phyloP scores from a whole-genome alignment of 2,888 invertebrate genomes.

The Oscheius onirici region DNA sequence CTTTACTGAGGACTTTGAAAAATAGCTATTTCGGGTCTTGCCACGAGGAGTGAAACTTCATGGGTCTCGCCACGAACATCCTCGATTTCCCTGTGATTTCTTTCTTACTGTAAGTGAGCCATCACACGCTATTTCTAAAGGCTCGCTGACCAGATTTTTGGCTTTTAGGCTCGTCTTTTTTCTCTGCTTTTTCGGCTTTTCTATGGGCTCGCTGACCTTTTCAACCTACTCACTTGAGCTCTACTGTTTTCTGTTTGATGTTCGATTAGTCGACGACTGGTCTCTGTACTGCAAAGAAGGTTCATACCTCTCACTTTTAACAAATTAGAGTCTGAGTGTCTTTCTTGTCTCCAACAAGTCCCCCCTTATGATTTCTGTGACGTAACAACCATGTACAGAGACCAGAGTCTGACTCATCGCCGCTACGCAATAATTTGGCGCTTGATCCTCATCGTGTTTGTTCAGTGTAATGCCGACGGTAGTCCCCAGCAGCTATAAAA shows the following conservation, averaged over 20 bases:
- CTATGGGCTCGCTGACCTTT: neutral
- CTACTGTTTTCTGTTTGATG: slow-evolving; percentile 22
- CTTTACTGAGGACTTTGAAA: no score
- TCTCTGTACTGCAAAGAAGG: neutral
- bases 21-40: neutral
- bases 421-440: neutral
- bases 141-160: neutral
- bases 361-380: neutral
- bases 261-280: slow-evolving; percentile 28
- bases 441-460: neutral
- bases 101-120: neutral
- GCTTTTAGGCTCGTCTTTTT: no score
- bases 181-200: no score
- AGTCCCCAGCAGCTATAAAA: neutral
- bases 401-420: neutral
- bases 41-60: no score
- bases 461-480: neutral
- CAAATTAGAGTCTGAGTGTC: no score
- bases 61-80: neutral
- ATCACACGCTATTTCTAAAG: neutral
- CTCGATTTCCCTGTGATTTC: neutral
- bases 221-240: neutral
- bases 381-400: neutral
- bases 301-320: neutral
- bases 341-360: neutral